Percentiles rank a stretch among this genome's conserved stretches.
Evolutionary conservation across 2,888 invertebrate genomes (phyloP).

Genomic region (Rosalia funebris): DNA sequence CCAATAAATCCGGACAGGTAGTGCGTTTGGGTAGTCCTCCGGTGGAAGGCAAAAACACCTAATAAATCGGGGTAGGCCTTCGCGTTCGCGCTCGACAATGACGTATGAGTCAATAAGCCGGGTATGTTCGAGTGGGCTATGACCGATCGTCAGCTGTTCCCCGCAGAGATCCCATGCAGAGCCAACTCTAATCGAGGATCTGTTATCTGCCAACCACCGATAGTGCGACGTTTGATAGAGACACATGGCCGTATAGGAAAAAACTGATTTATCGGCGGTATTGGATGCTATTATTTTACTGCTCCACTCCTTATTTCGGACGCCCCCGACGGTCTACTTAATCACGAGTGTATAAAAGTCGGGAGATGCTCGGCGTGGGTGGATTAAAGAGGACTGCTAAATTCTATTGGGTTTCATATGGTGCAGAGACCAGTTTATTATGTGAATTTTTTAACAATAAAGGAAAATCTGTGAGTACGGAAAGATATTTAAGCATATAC

Average conservation of each 20-base stretch:
- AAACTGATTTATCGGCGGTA: conserved; percentile 43
- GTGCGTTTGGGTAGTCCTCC: conserved; percentile 16
- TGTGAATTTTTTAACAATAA: no score
- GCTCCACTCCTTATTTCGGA: conserved; percentile 19
- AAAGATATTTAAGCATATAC: no score
- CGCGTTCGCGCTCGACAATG: conserved; percentile 52
- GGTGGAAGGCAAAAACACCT: conserved; percentile 21
- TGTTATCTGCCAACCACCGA: conserved; percentile 59
- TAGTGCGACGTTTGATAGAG: conserved; percentile 52
- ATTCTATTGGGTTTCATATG: background rate
- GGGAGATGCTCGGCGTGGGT: conserved; percentile 7
- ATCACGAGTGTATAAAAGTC: conserved; percentile 9
- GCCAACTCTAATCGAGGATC: conserved; percentile 62
- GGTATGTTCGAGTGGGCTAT: conserved; percentile 62
- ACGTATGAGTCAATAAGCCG: conserved; percentile 62
- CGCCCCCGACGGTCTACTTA: conserved; percentile 25
- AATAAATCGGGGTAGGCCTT: conserved; percentile 24
- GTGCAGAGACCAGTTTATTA: background rate
- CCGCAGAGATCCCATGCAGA: conserved; percentile 59
- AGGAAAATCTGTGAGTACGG: no score
- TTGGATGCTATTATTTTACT: conserved; percentile 32
- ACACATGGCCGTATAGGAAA: conserved; percentile 48
- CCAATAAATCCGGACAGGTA: conserved; percentile 20
- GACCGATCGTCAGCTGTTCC: conserved; percentile 63
- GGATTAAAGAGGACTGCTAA: conserved; percentile 14